A percentile compares a stretch with the other conserved stretches of the same genome.
These are phyloP conservation scores for Panthera uncia DNA, from an alignment of 2,113 vertebrate genomes.

Conservation along the genomic window DNA sequence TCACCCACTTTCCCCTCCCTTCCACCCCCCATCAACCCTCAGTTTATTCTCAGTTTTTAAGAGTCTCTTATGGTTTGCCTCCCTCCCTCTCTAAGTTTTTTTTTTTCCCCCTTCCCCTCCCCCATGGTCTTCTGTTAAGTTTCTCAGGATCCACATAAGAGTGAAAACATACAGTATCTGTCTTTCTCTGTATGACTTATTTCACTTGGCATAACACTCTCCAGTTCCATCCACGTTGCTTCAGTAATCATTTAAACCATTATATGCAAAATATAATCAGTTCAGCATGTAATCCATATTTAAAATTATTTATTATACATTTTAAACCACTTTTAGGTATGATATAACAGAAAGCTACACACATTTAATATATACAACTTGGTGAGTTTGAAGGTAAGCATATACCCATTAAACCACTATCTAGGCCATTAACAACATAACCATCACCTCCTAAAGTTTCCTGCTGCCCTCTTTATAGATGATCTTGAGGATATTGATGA, in stretches of 20 bases:
- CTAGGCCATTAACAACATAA: background rate
- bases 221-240: no score
- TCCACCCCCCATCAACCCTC: no score
- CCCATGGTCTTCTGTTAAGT: no score
- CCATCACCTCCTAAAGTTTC: background rate
- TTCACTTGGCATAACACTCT: no score
- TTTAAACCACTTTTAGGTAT: background rate
- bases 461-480: background rate
- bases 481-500: background rate
- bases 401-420: background rate
- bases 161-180: no score
- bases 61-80: no score
- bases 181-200: no score
- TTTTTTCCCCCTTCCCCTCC: no score
- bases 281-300: background rate
- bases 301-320: conserved; percentile 16
- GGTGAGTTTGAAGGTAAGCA: background rate
- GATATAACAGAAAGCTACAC: background rate
- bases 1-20: no score
- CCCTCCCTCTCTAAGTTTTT: no score
- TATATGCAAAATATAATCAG: background rate
- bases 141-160: no score
- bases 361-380: background rate
- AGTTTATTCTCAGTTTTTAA: no score
- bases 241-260: background rate